These are phyloP conservation scores for Brenthis hecate DNA, from an alignment of 2,888 invertebrate genomes.

Conservation along the genomic window DNA sequence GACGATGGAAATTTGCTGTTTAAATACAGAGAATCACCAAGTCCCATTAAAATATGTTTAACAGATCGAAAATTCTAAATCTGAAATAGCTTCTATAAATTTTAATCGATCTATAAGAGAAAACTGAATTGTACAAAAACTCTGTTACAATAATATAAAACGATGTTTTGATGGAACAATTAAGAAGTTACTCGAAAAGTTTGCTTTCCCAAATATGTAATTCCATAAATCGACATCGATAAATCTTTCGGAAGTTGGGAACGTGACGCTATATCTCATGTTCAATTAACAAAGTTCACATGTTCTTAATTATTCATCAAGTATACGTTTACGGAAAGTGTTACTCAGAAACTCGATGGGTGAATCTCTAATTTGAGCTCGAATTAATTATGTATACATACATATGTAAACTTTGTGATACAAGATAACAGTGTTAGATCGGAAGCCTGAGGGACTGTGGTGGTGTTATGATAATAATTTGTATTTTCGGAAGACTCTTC, in stretches of 20 bases:
- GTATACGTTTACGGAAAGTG: conserved; percentile 15
- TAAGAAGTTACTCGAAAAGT: too few relatives aligned
- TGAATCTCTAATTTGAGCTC: conserved; percentile 19
- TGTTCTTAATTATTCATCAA: conserved; percentile 25
- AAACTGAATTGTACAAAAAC: too few relatives aligned
- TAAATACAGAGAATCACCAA: too few relatives aligned
- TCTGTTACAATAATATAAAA: too few relatives aligned
- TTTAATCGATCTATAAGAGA: too few relatives aligned
- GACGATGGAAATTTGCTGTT: too few relatives aligned
- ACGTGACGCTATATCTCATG: conserved; percentile 12
- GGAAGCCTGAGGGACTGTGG: conserved; percentile 2
- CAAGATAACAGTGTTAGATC: conserved; percentile 6
- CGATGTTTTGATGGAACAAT: too few relatives aligned
- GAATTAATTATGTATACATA: conserved; percentile 19
- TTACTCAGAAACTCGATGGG: conserved; percentile 6
- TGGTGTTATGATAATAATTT: conserved; percentile 6
- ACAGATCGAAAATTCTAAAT: too few relatives aligned
- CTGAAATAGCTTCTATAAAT: too few relatives aligned
- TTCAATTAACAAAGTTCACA: conserved; percentile 21
- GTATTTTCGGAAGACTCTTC: conserved; percentile 7
- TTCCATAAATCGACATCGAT: background rate
- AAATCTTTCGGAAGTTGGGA: conserved; percentile 5
- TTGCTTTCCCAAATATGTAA: too few relatives aligned
- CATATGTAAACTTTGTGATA: conserved; percentile 7
- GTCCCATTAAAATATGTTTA: too few relatives aligned